Base-by-base conservation (phyloP, 2,888 invertebrate species). In the Coelogynopora nodosa region DNA sequence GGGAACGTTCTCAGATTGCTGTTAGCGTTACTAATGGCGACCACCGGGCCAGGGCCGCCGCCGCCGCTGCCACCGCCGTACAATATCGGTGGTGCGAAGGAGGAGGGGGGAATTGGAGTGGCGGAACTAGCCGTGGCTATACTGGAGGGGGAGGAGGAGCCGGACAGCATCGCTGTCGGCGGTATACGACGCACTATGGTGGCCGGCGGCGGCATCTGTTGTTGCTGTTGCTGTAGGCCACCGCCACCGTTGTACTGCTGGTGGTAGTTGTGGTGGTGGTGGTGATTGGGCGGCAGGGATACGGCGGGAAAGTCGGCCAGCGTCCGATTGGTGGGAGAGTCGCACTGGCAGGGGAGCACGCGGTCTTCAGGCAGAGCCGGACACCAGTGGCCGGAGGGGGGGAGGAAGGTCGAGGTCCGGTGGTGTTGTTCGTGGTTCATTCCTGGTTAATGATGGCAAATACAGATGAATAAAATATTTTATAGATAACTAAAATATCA, bases 301-400 rank as follows among this genome's bases (percentile, higher is more conserved):
- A 23, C 10, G 2, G 74, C 23, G 5, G 74, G 74, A 26, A 13
- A 74, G 74, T 13, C 74, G 49, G 49, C 18, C 10, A 49, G 49
- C 49, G 49, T 5, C 5, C 49, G 49, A 23, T 26, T 26, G 74
- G 74, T 5, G 2, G 74, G 74, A 49, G 49, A 49, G 2, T 74
- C 74, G 27, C 74, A 74, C 23, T 74, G 74, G 27, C 74, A 74
- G 27, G 74, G 74, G 2, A 74, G 74, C 18, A 74, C 74, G 18
- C 74, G 74, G 27, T 74, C 74, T 74, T 74, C 74, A 26, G 74
- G 74, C 2, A 74, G 74, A 10, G 74, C 74, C 2, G 74, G 74
- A 23, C 74, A 74, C 74, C 74, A 74, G 74, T 74, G 74, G 23
- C 74, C 74, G 74, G 74, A 74, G 74, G 74, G 74, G 74, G 74